Evolutionary conservation across 37 sponge, comb jelly and placozoan genomes (phyloP), one percentile per base, ranked within the genome.

Genomic region (Geodia barretti): DNA sequence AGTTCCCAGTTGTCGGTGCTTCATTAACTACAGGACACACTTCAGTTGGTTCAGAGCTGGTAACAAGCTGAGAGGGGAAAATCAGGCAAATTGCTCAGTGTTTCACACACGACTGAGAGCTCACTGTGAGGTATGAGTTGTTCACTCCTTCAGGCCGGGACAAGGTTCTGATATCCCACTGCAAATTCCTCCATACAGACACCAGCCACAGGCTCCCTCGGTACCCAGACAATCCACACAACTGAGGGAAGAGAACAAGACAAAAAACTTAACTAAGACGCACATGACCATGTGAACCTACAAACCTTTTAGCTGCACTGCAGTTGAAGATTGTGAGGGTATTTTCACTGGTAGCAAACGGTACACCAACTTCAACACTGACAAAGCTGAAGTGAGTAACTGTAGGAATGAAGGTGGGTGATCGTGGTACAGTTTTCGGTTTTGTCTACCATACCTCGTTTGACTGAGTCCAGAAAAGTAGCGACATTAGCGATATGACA

Each of bases 121-220:
- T n/a, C n/a, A 47, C 54, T 14, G 14, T 47, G 54, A 47, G 54
- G 54, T 47, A 47, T 7, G 54, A 47, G 54, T 47, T 47, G 54
- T 47, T 47, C 14, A 47, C 54, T 47, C 54, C 54, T 17, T 7
- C 54, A 17, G 54, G 54, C 14, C 54, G 14, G 54, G 54, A 59
- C 82, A 80, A 38, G 41, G 38, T 54, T 39, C 32, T 41, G 75
- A 28, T 41, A 59, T 54, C 63, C 74, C 89, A 83, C 76, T 88
- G 79, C 84, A 83, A 29, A 68, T 32, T 70, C 73, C 73, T 28
- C 75, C 74, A 33, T 37, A 64, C 41, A 58, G 37, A 76, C 82
- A 87, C 81, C 82, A 81, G 11, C 77, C 82, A 80, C 88, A 87
- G 9, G 61, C 62, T 73, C 34, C 69, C 25, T 64, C 64, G 60